Evolutionary conservation across 64 coral and sea anemone species (phyloP).

Genomic region (Stylophora pistillata): DNA sequence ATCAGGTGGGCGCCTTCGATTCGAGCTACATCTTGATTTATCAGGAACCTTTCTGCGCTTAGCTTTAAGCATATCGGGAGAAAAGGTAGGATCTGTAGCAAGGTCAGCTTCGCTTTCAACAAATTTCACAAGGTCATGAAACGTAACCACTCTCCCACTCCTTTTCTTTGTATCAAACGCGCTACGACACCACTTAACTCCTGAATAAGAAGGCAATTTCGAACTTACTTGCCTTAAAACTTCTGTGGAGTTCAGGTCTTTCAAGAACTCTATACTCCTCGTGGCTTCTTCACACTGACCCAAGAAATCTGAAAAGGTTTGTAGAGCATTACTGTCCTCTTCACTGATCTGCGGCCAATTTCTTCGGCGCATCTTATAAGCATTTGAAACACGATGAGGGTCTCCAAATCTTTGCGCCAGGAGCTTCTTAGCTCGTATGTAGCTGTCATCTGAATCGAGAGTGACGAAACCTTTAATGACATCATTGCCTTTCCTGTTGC

Average conservation of each 20-base stretch:
- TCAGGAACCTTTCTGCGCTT: background rate
- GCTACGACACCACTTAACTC: conserved; percentile 43
- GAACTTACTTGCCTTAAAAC: conserved; percentile 6
- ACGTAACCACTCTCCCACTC: background rate
- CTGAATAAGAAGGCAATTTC: conserved; percentile 31
- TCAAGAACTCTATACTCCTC: conserved; percentile 29
- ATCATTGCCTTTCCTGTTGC: background rate
- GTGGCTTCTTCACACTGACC: too few relatives aligned
- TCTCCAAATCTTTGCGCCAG: background rate
- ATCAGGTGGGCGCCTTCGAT: background rate
- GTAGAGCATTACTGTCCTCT: too few relatives aligned
- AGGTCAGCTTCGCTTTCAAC: background rate
- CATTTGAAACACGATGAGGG: background rate
- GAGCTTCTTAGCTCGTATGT: too few relatives aligned
- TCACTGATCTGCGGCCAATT: too few relatives aligned
- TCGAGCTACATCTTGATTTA: background rate
- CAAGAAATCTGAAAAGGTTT: too few relatives aligned
- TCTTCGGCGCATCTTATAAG: too few relatives aligned
- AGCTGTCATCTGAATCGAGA: background rate
- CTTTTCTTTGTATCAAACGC: conserved; percentile 27
- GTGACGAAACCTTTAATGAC: background rate
- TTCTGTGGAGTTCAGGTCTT: conserved; percentile 50
- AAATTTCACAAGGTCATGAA: conserved; percentile 22
- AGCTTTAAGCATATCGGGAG: background rate
- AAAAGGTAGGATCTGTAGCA: conserved; percentile 11